Conservation (phyloP, 2,888 invertebrate species). For the Subacronicta megacephala region DNA sequence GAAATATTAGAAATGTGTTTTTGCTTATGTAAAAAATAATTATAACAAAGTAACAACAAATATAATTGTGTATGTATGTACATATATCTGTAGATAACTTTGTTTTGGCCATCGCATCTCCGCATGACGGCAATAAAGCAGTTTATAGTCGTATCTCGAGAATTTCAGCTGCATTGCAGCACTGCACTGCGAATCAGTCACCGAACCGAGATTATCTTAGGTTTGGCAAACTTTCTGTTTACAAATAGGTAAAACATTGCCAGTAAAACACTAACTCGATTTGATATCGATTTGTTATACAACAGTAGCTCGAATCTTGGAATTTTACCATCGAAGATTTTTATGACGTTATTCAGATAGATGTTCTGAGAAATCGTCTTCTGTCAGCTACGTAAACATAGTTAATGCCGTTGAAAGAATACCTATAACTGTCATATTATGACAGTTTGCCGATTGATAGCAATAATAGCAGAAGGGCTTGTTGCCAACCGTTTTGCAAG, state of each 20-base stretch:
- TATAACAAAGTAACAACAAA: too few relatives aligned
- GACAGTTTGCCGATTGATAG: too few relatives aligned
- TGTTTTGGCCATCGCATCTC: background rate
- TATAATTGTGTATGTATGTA: too few relatives aligned
- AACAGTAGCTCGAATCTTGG: conserved; percentile 1
- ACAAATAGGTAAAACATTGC: conserved; percentile 10
- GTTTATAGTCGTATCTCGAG: conserved; percentile 22
- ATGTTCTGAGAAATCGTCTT: too few relatives aligned
- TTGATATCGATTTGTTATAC: conserved; percentile 18
- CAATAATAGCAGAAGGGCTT: too few relatives aligned
- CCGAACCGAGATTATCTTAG: conserved; percentile 50
- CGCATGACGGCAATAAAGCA: background rate
- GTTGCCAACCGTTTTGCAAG: too few relatives aligned
- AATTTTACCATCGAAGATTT: conserved; percentile 5
- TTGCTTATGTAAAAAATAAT: too few relatives aligned
- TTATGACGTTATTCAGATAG: background rate
- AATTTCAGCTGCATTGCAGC: conserved; percentile 62
- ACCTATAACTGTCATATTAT: too few relatives aligned
- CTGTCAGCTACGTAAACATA: too few relatives aligned
- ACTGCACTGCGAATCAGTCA: conserved; percentile 43
- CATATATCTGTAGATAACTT: background rate
- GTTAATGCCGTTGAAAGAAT: too few relatives aligned
- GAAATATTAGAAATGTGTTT: too few relatives aligned
- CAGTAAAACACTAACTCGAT: conserved; percentile 32
- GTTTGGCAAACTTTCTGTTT: conserved; percentile 58